Percentiles rank a stretch among this genome's conserved stretches.
Evolutionary conservation across 1,140 invertebrate genomes (phyloP).

Genomic region (Brachionus rotundiformis): DNA sequence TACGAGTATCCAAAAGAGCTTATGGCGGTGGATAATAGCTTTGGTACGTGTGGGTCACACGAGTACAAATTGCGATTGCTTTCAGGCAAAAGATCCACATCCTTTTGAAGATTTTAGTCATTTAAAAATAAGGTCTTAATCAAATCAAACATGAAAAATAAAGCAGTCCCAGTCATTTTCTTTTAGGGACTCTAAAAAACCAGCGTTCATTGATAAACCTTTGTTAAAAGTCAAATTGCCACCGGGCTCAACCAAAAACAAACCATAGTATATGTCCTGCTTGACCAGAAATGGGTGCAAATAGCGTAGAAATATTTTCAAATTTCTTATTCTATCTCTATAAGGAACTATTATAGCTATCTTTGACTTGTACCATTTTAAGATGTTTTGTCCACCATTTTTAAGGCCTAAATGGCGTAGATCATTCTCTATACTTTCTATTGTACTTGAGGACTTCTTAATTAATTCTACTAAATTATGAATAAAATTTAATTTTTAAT

Average conservation of each 20-base stretch:
- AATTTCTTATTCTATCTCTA: slow-evolving; percentile 63
- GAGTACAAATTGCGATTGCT: slow-evolving; percentile 84
- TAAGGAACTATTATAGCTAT: slow-evolving; percentile 65
- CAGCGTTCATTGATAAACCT: slow-evolving; percentile 49
- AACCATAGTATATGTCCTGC: slow-evolving; percentile 59
- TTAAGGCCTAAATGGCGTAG: neutral
- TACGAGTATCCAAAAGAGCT: slow-evolving; percentile 66
- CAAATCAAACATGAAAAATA: slow-evolving; percentile 42
- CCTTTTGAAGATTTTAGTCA: slow-evolving; percentile 59
- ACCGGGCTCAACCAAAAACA: slow-evolving; percentile 66
- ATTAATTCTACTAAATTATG: slow-evolving; percentile 5
- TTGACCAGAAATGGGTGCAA: slow-evolving; percentile 59
- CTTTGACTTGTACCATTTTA: neutral
- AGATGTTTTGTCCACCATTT: neutral
- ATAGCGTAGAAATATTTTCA: slow-evolving; percentile 58
- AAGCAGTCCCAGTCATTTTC: slow-evolving; percentile 34
- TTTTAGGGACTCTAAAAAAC: slow-evolving; percentile 21
- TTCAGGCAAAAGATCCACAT: slow-evolving; percentile 88
- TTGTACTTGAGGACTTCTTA: neutral
- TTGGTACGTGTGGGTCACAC: slow-evolving; percentile 80
- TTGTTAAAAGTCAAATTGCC: slow-evolving; percentile 47
- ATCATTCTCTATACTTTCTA: neutral
- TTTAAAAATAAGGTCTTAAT: neutral
- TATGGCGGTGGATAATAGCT: slow-evolving; percentile 67
- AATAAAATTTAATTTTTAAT: neutral